Evolutionary conservation across 2,113 vertebrate genomes (phyloP).

Genomic region (Charina bottae): DNA sequence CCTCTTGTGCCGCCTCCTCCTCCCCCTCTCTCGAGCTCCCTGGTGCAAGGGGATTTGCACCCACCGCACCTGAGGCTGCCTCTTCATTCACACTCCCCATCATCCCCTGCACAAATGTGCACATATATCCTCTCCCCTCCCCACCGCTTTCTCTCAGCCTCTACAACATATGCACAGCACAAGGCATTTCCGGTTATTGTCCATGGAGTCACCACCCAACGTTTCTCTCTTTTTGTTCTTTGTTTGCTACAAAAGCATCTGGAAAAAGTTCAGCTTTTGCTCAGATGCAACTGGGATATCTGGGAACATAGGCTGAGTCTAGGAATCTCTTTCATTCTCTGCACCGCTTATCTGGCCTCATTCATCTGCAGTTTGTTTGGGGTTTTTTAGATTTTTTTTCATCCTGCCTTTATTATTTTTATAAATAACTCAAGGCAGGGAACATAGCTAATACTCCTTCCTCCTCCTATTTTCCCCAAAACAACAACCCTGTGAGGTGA

Average conservation of each 20-base stretch:
- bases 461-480: too few relatives aligned
- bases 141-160: background rate
- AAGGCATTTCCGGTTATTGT: conserved; percentile 62
- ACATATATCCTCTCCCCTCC: conserved; percentile 19
- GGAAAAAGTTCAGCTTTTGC: background rate
- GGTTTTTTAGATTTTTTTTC: too few relatives aligned
- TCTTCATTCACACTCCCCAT: background rate
- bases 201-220: background rate
- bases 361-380: background rate
- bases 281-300: background rate
- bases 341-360: background rate
- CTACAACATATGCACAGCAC: conserved; percentile 40
- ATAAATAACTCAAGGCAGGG: too few relatives aligned
- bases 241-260: background rate
- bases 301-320: background rate
- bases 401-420: too few relatives aligned
- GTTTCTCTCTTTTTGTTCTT: background rate
- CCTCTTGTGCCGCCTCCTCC: background rate
- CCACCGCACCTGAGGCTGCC: background rate
- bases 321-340: background rate
- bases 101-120: background rate
- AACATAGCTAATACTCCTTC: too few relatives aligned
- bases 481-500: too few relatives aligned
- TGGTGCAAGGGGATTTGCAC: background rate
- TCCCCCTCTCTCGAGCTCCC: background rate